Percentiles rank a stretch among this genome's conserved stretches.
These are phyloP conservation scores for Sympetrum striolatum DNA, from an alignment of 2,888 invertebrate species.

Conservation along the genomic window DNA sequence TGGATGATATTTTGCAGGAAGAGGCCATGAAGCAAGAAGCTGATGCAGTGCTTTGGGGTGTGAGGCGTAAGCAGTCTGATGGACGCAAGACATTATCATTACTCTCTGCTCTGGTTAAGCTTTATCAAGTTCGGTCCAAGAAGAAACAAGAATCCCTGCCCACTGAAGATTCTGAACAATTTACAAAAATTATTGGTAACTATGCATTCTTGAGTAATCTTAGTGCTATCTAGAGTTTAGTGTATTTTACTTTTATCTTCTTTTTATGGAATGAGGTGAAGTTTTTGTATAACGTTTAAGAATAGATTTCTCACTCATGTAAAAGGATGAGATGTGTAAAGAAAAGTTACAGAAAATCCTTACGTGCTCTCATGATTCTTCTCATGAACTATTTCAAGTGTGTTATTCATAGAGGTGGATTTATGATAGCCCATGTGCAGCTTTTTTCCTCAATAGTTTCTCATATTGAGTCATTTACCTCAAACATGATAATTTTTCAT, in stretches of 20 bases:
- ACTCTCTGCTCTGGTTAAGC: slow-evolving; percentile 69
- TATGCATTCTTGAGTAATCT: not conserved
- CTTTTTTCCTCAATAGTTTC: too few species aligned
- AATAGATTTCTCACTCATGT: too few species aligned
- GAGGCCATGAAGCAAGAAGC: slow-evolving; percentile 72
- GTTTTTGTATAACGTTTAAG: not conserved
- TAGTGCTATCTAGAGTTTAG: not conserved
- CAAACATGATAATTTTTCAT: too few species aligned
- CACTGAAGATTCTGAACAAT: slow-evolving; percentile 64
- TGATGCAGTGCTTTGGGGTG: slow-evolving; percentile 73
- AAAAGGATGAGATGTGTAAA: not conserved
- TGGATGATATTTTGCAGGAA: slow-evolving; percentile 59
- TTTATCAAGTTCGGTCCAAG: slow-evolving; percentile 69
- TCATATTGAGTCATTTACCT: too few species aligned
- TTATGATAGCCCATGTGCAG: too few species aligned
- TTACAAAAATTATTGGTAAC: slow-evolving; percentile 65
- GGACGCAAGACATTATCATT: slow-evolving; percentile 71
- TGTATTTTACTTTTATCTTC: not conserved
- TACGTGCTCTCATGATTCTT: too few species aligned
- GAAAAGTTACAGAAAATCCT: too few species aligned
- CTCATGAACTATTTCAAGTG: too few species aligned
- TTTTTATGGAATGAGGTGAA: not conserved
- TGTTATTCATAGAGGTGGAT: too few species aligned
- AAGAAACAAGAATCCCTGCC: slow-evolving; percentile 53
- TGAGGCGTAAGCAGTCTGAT: slow-evolving; percentile 73